phyloP scores from a whole-genome alignment of 2,888 invertebrate genomes.

The Isoperla grammatica region DNA sequence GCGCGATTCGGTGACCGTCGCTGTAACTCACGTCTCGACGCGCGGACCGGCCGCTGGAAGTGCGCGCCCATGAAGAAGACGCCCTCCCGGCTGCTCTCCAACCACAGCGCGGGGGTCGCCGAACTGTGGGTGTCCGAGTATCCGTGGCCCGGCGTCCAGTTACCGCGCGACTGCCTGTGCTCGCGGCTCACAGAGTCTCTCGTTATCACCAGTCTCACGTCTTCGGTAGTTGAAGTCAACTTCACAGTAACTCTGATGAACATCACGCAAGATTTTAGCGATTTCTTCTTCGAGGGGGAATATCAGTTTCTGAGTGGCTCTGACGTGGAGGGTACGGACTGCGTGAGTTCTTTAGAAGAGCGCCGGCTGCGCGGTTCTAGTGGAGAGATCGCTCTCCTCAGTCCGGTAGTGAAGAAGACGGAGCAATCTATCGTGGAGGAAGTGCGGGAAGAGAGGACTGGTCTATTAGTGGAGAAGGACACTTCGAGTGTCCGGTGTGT shows the following conservation, averaged over 20 bases:
- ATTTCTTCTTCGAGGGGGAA: constrained; percentile 65
- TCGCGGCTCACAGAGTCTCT: constrained; percentile 61
- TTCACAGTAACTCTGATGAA: constrained; percentile 74
- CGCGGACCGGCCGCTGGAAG: constrained; percentile 60
- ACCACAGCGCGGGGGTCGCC: constrained; percentile 47
- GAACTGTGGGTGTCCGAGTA: constrained; percentile 62
- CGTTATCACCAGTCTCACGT: constrained; percentile 60
- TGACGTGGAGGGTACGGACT: constrained; percentile 51
- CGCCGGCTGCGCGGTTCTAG: constrained; percentile 62
- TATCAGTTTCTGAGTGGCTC: constrained; percentile 47
- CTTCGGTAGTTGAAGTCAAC: constrained; percentile 63
- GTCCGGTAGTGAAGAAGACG: constrained; percentile 43
- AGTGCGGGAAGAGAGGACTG: constrained; percentile 32
- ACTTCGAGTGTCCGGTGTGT: constrained; percentile 46
- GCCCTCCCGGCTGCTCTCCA: constrained; percentile 37
- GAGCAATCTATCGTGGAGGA: constrained; percentile 23
- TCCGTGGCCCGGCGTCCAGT: constrained; percentile 62
- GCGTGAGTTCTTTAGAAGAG: constrained; percentile 60
- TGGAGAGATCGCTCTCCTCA: constrained; percentile 64
- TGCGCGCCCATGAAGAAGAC: constrained; percentile 47
- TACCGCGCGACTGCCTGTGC: constrained; percentile 68
- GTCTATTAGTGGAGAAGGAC: neutral
- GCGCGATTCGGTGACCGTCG: constrained; percentile 64
- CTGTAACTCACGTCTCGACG: constrained; percentile 61
- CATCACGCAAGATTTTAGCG: constrained; percentile 71